A percentile compares a stretch with the other conserved stretches of the same genome.
Evolutionary conservation across 1,140 invertebrate genomes (phyloP).

Genomic region (Colletes latitarsis): DNA sequence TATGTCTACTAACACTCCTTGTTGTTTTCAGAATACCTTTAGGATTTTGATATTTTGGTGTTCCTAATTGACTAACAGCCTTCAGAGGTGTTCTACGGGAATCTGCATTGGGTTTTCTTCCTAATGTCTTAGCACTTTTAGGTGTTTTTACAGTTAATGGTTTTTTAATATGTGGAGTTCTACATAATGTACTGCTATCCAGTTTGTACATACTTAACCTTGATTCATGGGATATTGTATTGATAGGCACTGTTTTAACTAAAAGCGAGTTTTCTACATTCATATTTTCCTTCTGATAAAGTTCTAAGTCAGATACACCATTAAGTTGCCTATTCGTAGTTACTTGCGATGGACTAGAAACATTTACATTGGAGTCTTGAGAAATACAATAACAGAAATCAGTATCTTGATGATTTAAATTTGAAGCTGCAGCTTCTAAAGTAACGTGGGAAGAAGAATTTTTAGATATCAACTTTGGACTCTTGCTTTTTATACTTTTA

Average conservation of each 20-base stretch:
- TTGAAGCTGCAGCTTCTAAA: conserved; percentile 12
- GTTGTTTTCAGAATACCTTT: conserved; percentile 69
- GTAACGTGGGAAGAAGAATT: neutral
- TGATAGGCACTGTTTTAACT: conserved; percentile 15
- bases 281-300: conserved; percentile 65
- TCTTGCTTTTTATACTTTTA: conserved; percentile 63
- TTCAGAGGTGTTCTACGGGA: conserved; percentile 77
- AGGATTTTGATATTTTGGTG: conserved; percentile 75
- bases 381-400: conserved; percentile 18
- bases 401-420: conserved; percentile 6
- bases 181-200: conserved; percentile 63
- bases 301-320: neutral
- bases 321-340: conserved; percentile 21
- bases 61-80: conserved; percentile 72
- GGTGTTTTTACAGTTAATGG: conserved; percentile 76
- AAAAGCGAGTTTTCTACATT: conserved; percentile 8
- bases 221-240: conserved; percentile 42
- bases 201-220: conserved; percentile 62
- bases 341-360: conserved; percentile 1
- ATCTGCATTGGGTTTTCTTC: conserved; percentile 66
- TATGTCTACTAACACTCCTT: conserved; percentile 43
- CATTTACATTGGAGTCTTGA: conserved; percentile 18
- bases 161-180: conserved; percentile 78
- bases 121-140: conserved; percentile 72
- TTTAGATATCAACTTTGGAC: conserved; percentile 16